Evolutionary conservation across 2,113 vertebrate species (phyloP).

Genomic region (Rallus limicola): DNA sequence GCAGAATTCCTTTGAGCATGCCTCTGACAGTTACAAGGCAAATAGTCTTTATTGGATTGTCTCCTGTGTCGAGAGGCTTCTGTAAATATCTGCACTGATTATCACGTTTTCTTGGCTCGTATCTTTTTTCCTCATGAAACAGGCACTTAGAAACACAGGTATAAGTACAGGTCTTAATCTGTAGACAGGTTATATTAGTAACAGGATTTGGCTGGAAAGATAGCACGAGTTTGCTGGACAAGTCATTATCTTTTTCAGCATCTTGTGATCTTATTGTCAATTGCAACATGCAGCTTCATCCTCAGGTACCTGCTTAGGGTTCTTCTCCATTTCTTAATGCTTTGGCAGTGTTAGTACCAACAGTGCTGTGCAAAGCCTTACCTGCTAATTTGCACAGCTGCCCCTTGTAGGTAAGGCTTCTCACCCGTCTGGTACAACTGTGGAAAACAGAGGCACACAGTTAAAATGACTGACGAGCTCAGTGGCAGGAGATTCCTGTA

Average conservation of each 20-base stretch:
- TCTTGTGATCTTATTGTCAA: background rate
- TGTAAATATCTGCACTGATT: background rate
- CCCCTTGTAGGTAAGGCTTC: background rate
- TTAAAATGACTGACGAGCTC: background rate
- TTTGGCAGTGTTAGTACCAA: background rate
- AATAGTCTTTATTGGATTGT: background rate
- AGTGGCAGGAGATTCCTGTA: background rate
- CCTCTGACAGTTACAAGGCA: background rate
- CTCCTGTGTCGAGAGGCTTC: background rate
- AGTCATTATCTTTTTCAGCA: background rate
- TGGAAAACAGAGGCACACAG: background rate
- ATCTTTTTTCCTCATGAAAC: background rate
- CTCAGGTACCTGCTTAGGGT: background rate
- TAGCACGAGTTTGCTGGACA: background rate
- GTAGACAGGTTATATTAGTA: background rate
- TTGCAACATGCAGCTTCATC: accelerated
- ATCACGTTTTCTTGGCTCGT: background rate
- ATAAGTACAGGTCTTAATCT: background rate
- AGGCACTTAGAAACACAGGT: background rate
- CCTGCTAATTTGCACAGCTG: background rate
- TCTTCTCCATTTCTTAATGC: background rate
- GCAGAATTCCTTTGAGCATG: background rate
- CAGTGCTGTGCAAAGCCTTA: background rate
- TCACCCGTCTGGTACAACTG: background rate
- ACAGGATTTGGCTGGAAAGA: background rate